Percentiles rank a stretch among this genome's conserved stretches.
Conservation (phyloP, 2,113 vertebrate genomes). For the Motacilla tschutschensis region DNA sequence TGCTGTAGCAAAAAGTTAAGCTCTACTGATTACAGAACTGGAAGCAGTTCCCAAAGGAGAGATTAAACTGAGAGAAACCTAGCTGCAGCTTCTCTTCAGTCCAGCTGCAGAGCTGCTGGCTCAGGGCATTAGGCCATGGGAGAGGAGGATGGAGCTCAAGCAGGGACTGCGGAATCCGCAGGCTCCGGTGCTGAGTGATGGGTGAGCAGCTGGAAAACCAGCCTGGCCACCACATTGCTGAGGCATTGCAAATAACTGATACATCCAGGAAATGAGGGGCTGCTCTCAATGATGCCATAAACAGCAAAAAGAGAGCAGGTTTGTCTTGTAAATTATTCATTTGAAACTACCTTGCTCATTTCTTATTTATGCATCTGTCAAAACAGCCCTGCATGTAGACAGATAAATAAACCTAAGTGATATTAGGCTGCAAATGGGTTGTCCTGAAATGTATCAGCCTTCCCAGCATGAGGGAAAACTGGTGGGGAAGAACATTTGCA, state of each 20-base stretch:
- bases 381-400: neutral
- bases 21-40: neutral
- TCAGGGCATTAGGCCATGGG: neutral
- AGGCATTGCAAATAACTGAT: neutral
- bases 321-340: constrained; percentile 36
- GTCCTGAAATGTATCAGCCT: neutral
- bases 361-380: constrained; percentile 7
- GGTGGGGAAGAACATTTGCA: neutral
- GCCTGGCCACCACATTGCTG: neutral
- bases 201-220: neutral
- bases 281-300: neutral
- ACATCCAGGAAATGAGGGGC: neutral
- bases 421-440: neutral
- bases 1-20: neutral
- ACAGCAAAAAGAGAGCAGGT: neutral
- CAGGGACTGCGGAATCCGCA: accelerated
- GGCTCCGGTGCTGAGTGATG: neutral
- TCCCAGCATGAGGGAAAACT: neutral
- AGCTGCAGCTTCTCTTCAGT: neutral
- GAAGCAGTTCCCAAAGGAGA: neutral
- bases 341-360: neutral
- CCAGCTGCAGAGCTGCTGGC: neutral
- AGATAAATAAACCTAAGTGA: neutral
- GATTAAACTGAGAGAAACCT: neutral
- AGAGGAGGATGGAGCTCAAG: neutral